A percentile compares a stretch with the other conserved stretches of the same genome.
These are phyloP conservation scores for Forbesichthys agassizii DNA, from an alignment of 2,113 vertebrate genomes.

Conservation along the genomic window DNA sequence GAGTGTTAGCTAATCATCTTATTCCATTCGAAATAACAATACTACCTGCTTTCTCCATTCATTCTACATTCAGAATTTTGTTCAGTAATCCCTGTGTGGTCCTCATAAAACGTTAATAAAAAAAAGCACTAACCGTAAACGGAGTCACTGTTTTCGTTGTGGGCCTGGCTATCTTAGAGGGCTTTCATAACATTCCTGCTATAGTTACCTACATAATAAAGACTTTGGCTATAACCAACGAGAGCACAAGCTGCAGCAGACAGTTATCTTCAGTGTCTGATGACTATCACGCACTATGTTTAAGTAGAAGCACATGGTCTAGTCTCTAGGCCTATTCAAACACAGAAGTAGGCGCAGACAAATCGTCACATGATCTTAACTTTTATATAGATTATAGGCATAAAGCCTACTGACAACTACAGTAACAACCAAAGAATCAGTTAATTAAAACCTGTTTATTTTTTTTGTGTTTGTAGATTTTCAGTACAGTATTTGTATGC, in stretches of 20 bases:
- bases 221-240: slow-evolving; percentile 7
- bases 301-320: slow-evolving; percentile 53
- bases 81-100: no score
- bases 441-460: slow-evolving; percentile 51
- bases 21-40: neutral
- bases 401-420: no score
- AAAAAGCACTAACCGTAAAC: neutral
- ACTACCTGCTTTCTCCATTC: no score
- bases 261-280: slow-evolving; percentile 42
- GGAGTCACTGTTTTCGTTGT: neutral
- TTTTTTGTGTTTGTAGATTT: slow-evolving; percentile 32
- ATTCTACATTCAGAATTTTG: no score
- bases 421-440: neutral
- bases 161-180: neutral
- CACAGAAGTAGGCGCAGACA: neutral
- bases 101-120: neutral
- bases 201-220: neutral
- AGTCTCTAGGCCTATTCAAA: neutral
- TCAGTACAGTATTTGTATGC: slow-evolving; percentile 17
- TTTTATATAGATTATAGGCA: no score
- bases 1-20: no score
- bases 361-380: no score
- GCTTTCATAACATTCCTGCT: slow-evolving; percentile 14
- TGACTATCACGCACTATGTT: slow-evolving; percentile 53
- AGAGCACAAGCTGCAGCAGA: slow-evolving; percentile 26